Conservation (phyloP, 2,113 vertebrate genomes). For the Zosterops japonicus region DNA sequence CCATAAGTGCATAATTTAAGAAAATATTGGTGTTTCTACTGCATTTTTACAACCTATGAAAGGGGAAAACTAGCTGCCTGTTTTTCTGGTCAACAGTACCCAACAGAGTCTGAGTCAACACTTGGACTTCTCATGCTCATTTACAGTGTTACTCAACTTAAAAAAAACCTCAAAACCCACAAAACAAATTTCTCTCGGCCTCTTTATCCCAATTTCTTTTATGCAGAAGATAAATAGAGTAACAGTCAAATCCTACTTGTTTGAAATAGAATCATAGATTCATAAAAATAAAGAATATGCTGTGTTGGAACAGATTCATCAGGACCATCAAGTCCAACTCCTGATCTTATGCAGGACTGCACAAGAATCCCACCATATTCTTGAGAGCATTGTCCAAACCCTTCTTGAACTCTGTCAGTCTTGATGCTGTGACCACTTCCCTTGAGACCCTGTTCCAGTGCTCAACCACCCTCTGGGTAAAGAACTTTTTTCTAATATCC, state of each 20-base stretch:
- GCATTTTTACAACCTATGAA: neutral
- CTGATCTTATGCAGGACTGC: too few relatives aligned
- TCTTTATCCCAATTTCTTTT: neutral
- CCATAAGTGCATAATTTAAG: neutral
- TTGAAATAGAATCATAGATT: neutral
- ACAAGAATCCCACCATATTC: rapidly evolving
- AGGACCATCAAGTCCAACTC: neutral
- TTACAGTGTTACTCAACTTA: neutral
- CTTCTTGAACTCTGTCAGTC: neutral
- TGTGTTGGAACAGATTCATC: neutral
- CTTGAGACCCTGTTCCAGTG: neutral
- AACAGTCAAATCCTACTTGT: neutral
- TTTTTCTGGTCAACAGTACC: neutral
- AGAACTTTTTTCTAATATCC: neutral
- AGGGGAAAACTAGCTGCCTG: neutral
- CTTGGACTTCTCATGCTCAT: neutral
- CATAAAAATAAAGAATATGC: neutral
- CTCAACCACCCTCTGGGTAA: rapidly evolving
- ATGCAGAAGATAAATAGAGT: neutral
- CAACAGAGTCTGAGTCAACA: neutral
- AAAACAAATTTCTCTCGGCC: neutral
- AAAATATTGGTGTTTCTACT: neutral
- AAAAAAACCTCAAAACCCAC: neutral
- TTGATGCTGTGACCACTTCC: neutral
- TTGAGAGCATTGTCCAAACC: neutral